Evolutionary conservation across 2,113 vertebrate genomes (phyloP), one percentile per base, ranked within the genome.

Genomic region (Syngnathus typhle): DNA sequence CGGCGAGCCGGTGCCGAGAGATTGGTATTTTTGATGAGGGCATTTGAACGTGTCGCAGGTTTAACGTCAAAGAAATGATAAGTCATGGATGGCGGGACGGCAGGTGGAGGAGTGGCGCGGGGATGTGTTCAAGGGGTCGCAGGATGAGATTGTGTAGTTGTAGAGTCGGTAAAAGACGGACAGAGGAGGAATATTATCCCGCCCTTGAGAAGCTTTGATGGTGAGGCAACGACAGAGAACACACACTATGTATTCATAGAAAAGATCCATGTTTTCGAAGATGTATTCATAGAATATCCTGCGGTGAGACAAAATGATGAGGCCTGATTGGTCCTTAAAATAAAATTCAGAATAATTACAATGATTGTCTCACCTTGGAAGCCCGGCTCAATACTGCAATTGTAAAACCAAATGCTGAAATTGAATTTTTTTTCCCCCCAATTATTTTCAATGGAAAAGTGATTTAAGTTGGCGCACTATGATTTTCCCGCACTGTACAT

Each of bases 11-110:
- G 75, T 61, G 1, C 69, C 66, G 80, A 74, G 65, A 86, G 84
- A 88, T 86, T 80, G 72, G 59, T 56, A 80, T 78, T 86, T 58
- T 73, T 82, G 85, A 88, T 84, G 75, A 77, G 71, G 51, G 70
- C 65, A 27, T 84, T 85, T 86, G 61, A 86, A 86, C 80, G 79
- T 78, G 72, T 79, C 82, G 65, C 63, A 67, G 72, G 71, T 77
- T 82, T 75, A 43, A 69, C 73, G 80, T 79, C 70, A 81, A 85
- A 85, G 76, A 71, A 75, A 81, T 78, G 76, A 65, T 21, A 70
- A 82, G 65, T 75, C 76, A 68, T 80, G 72, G 77, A 66, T 61
- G 63, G 65, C 68, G 73, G 5, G 0, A 58, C 27, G 44, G 65
- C 44, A 41, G 27, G 39, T 16, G 5, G 38, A 58, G 36, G 5